Percentiles rank a stretch among this genome's conserved stretches.
phyloP scores from a whole-genome alignment of 2,888 invertebrate species.

The Morpho achilles region DNA sequence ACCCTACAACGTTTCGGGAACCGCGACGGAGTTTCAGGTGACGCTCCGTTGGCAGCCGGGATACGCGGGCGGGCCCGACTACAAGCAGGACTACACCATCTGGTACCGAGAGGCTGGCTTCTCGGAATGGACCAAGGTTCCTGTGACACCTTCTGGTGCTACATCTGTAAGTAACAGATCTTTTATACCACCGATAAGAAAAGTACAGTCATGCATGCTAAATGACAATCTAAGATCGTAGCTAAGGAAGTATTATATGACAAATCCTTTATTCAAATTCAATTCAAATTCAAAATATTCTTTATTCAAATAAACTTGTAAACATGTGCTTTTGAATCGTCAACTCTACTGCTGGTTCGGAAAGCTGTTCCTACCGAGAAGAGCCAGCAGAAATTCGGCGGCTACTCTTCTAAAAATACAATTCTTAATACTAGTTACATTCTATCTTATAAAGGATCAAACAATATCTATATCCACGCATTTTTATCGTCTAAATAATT shows the following conservation, averaged over 20 bases:
- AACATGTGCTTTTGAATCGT: no score
- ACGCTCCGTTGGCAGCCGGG: conserved; percentile 96
- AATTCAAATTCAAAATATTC: no score
- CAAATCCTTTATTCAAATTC: background rate
- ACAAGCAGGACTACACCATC: conserved; percentile 96
- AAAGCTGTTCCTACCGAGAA: no score
- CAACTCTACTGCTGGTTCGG: no score
- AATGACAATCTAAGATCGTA: no score
- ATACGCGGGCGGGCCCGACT: conserved; percentile 96
- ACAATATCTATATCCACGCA: no score
- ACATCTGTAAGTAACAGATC: conserved; percentile 71
- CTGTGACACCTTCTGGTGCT: conserved; percentile 94
- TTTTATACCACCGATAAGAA: background rate
- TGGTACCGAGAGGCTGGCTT: conserved; percentile 95
- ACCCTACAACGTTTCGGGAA: conserved; percentile 95
- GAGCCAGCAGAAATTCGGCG: no score
- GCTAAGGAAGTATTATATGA: background rate
- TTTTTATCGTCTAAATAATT: no score
- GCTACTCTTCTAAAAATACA: no score
- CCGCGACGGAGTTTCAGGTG: conserved; percentile 93
- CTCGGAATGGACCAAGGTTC: conserved; percentile 95
- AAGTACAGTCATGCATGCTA: background rate
- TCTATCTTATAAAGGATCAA: no score
- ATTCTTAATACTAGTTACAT: no score
- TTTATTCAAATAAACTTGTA: no score